Evolutionary conservation across 2,888 invertebrate species (phyloP).

Genomic region (Apocheima hispidaria): DNA sequence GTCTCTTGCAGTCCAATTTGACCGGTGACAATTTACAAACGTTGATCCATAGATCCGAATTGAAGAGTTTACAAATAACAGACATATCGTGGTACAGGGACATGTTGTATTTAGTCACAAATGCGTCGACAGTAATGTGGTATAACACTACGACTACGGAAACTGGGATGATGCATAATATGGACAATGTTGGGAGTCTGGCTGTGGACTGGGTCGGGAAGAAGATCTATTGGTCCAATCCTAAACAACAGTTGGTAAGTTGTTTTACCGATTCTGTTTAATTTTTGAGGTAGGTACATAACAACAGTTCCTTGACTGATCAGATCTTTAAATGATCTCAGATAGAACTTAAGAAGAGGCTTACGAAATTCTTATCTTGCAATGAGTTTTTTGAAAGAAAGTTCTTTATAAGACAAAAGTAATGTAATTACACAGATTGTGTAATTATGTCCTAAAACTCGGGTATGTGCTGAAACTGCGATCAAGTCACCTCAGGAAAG

Average conservation of each 20-base stretch:
- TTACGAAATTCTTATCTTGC: background rate
- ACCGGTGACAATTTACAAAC: conserved; percentile 91
- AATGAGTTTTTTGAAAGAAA: too few relatives aligned
- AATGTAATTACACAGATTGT: too few relatives aligned
- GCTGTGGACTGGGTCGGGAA: conserved; percentile 97
- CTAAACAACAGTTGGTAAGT: conserved; percentile 92
- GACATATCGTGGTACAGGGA: conserved; percentile 93
- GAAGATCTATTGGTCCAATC: conserved; percentile 96
- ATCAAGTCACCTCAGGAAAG: too few relatives aligned
- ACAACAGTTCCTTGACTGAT: background rate
- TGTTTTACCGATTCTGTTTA: conserved; percentile 6
- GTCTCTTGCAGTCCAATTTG: conserved; percentile 92
- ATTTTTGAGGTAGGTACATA: too few relatives aligned
- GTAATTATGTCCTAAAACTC: too few relatives aligned
- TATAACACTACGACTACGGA: conserved; percentile 89
- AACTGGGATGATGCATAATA: conserved; percentile 86
- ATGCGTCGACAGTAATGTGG: conserved; percentile 89
- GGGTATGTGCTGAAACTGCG: too few relatives aligned
- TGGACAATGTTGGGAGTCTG: conserved; percentile 91
- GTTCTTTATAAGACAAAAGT: too few relatives aligned
- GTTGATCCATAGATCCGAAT: conserved; percentile 86
- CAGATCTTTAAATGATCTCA: background rate
- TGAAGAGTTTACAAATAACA: conserved; percentile 88
- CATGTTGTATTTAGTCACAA: conserved; percentile 90
- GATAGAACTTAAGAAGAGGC: background rate